These are phyloP conservation scores for Timandra comae DNA, from an alignment of 2,888 invertebrate species.

Conservation along the genomic window DNA sequence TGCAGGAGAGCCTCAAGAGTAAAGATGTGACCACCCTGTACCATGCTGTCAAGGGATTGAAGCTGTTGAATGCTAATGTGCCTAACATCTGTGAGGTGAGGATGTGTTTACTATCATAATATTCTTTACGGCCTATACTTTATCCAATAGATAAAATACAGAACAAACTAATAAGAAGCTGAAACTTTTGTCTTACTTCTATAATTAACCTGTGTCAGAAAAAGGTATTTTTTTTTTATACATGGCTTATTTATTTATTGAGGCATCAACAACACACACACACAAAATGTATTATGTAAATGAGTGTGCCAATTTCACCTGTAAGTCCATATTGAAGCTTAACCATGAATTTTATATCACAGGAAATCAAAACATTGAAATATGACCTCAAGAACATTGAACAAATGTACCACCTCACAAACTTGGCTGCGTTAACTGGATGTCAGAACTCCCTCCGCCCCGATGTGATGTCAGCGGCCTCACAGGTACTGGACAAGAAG, in stretches of 20 bases:
- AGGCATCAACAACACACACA: too few relatives aligned
- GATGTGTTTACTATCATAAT: too few relatives aligned
- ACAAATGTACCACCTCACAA: slow-evolving; percentile 81
- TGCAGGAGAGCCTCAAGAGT: slow-evolving; percentile 67
- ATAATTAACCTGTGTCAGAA: too few relatives aligned
- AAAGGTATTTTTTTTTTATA: too few relatives aligned
- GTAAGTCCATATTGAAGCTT: slow-evolving; percentile 1
- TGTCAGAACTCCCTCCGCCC: slow-evolving; percentile 72
- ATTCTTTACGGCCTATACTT: too few relatives aligned
- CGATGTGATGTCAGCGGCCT: slow-evolving; percentile 64
- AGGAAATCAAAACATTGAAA: slow-evolving; percentile 51
- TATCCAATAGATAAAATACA: too few relatives aligned
- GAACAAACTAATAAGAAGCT: too few relatives aligned
- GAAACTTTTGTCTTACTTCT: too few relatives aligned
- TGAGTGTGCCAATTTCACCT: too few relatives aligned
- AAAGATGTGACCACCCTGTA: slow-evolving; percentile 82
- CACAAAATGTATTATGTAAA: too few relatives aligned
- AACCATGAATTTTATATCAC: too few relatives aligned
- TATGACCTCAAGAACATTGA: slow-evolving; percentile 64
- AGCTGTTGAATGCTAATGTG: slow-evolving; percentile 78
- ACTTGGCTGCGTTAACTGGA: slow-evolving; percentile 77
- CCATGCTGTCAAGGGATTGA: slow-evolving; percentile 84
- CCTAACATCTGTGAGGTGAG: slow-evolving; percentile 79
- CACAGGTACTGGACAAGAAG: slow-evolving; percentile 79
- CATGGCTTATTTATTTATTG: too few relatives aligned